Conservation (phyloP, 2,797 vertebrate species). For the Sitta carolinensis region DNA sequence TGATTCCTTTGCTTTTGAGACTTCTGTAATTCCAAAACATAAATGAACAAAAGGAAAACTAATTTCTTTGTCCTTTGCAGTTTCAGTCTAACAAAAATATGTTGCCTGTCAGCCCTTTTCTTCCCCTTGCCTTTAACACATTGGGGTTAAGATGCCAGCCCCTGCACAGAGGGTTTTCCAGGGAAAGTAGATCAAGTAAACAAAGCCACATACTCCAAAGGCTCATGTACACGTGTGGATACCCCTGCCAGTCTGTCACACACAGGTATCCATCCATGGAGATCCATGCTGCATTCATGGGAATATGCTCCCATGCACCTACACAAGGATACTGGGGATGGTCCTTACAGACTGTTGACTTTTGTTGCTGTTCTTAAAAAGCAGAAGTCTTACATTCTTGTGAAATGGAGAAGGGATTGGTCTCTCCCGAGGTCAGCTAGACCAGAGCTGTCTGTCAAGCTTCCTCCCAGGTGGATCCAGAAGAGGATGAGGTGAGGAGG, state of each 20-base stretch:
- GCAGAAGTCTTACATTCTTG: background rate
- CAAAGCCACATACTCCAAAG: background rate
- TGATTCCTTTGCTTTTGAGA: constrained; percentile 45
- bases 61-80: constrained; percentile 30
- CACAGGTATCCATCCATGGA: accelerated
- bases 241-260: background rate
- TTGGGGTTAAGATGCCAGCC: background rate
- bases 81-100: background rate
- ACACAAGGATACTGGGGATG: background rate
- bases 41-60: constrained; percentile 45
- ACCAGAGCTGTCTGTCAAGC: background rate
- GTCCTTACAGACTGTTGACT: background rate
- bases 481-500: background rate
- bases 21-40: constrained; percentile 42
- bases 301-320: accelerated
- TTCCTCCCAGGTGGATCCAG: background rate
- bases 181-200: background rate
- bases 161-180: background rate
- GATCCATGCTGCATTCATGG: background rate
- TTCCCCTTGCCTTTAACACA: background rate
- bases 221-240: accelerated
- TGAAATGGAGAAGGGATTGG: background rate
- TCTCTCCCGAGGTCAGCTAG: background rate
- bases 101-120: background rate
- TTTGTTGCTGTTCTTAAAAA: background rate